Conservation (phyloP, 2,797 vertebrate species). For the Enteromius mattozi region DNA sequence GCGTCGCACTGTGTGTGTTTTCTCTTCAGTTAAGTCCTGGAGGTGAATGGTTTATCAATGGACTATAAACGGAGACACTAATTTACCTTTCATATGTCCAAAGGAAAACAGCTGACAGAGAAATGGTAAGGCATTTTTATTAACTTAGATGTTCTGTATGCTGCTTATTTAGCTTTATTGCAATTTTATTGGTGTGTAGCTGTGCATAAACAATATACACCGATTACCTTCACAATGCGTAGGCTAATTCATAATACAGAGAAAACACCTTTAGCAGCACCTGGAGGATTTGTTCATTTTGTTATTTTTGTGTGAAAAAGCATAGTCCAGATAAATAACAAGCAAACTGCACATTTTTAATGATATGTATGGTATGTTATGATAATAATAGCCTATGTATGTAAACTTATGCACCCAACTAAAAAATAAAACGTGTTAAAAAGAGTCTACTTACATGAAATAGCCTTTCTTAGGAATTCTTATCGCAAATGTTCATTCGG, state of each 20-base stretch:
- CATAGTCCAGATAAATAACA: neutral
- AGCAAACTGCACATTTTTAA: neutral
- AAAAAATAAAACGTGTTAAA: too few species aligned
- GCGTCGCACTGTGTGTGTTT: neutral
- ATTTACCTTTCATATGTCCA: neutral
- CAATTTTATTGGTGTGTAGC: neutral
- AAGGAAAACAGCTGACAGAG: neutral
- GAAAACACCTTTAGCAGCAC: neutral
- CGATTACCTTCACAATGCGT: neutral
- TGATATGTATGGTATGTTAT: too few species aligned
- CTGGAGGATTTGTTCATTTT: neutral
- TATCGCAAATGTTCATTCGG: neutral
- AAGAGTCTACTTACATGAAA: too few species aligned
- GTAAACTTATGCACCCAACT: neutral
- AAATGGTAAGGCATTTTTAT: slow-evolving; percentile 19
- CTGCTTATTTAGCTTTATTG: neutral
- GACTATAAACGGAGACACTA: neutral
- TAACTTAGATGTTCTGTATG: neutral
- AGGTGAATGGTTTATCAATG: neutral
- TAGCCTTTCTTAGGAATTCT: neutral
- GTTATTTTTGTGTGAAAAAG: neutral
- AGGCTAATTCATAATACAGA: neutral
- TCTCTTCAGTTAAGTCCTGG: neutral
- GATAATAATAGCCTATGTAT: neutral
- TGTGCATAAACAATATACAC: neutral